Evolutionary conservation across 92 coral and sea anemone species (phyloP), one percentile per base, ranked within the genome.

Genomic region (Siderastrea radians): DNA sequence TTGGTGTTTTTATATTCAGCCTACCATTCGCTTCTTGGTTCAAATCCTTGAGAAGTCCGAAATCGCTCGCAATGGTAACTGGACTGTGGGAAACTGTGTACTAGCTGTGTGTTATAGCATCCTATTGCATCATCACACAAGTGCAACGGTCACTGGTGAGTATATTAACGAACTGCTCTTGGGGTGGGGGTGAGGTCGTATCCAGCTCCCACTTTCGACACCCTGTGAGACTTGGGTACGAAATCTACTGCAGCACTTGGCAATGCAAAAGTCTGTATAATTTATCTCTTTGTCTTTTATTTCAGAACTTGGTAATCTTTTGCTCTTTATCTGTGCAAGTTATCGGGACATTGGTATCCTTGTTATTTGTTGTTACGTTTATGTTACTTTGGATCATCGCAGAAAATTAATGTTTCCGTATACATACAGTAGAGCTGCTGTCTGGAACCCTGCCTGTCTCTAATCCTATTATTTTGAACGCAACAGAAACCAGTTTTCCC

Each of bases 311-410:
- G 99, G 99, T 63, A 95, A 97, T 72, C 93, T 96, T 17, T 93
- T 97, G 13, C 91, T 97, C 62, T 86, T 84, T 15, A 86, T 97
- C 53, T 87, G 94, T 57, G 92, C 93, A 76, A 91, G 94, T 49
- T 93, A 87, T 68, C 94, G 86, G 68, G 99, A 97, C 69, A 91
- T 94, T 75, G 99, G 99, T 97, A 97, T 97, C 99, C 99, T 97
- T 91, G 3, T 16, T 13, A 58, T 19, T 38, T 15, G 52, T 43
- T 43, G 43, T 38, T 3, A 54, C 53, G 50, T 65, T 55, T 14
- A 43, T 83, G 7, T 53, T 13, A 15, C 59, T 16, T 73, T 51
- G 13, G 11, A 13, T 43, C 44, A 60, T 19, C 44, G 53, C 0
- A 26, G 38, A 26, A 26, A 26, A 26, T 26, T 26, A 26, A 26